phyloP scores from a whole-genome alignment of 1,140 invertebrate genomes.

The Danaus melanippus region DNA sequence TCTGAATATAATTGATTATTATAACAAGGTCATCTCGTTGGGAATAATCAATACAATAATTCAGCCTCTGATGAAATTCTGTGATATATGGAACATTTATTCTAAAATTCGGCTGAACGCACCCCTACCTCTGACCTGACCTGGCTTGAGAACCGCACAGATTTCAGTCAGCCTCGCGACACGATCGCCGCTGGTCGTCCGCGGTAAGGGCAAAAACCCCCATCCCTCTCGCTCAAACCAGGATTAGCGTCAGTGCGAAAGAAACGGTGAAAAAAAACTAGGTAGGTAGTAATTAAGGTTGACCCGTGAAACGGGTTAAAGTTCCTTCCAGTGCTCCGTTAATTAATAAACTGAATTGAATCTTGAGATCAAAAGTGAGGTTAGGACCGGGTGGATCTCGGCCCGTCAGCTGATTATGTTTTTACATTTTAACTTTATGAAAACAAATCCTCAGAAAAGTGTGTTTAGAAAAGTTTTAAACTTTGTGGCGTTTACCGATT shows the following conservation, averaged over 20 bases:
- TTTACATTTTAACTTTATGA: too few species aligned
- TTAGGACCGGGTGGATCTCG: background rate
- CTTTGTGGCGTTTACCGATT: too few species aligned
- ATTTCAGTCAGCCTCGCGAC: conserved; percentile 38
- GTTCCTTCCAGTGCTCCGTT: conserved; percentile 32
- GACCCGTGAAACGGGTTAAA: conserved; percentile 40
- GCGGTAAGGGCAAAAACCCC: conserved; percentile 11
- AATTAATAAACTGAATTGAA: conserved; percentile 25
- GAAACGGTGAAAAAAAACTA: conserved; percentile 40
- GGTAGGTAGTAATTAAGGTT: conserved; percentile 46
- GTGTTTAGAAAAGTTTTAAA: too few species aligned
- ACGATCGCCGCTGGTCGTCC: conserved; percentile 26
- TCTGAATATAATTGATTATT: too few species aligned
- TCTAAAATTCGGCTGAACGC: conserved; percentile 13
- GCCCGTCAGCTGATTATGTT: conserved; percentile 6
- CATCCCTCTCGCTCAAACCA: conserved; percentile 40
- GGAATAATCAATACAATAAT: too few species aligned
- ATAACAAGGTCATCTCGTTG: too few species aligned
- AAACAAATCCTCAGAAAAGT: too few species aligned
- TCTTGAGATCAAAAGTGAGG: too few species aligned
- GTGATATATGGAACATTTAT: too few species aligned
- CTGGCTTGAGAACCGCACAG: conserved; percentile 35
- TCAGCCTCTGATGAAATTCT: too few species aligned
- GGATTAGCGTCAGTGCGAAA: conserved; percentile 39
- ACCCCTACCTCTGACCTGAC: conserved; percentile 33